Evolutionary conservation across 2,888 invertebrate genomes (phyloP), one percentile per base, ranked within the genome.

Genomic region (Tupiocoris notatus): DNA sequence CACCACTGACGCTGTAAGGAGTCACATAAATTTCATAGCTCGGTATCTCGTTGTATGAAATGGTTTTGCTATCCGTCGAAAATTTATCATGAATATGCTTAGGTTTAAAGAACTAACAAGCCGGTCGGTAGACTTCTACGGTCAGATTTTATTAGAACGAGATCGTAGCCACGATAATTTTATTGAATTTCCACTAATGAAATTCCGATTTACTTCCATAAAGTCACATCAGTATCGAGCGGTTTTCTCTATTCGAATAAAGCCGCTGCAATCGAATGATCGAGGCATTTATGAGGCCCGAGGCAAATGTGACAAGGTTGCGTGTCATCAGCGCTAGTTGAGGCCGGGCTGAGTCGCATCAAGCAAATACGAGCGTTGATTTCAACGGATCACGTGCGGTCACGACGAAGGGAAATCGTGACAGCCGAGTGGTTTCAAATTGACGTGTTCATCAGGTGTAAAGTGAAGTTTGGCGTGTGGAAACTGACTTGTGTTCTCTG

Each of bases 381-480:
- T 39, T 39, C 39, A 39, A 39, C 39, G 39, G 39, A 39, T 39
- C 39, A 39, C 39, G 39, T 7, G 59, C 59, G 59, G 59, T 59
- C n/a, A 59, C 7, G n/a, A n/a, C 18, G 20, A 59, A 54, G 59
- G 59, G 59, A 20, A 59, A 59, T 39, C 39, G 39, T 39, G 39
- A 39, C 39, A 39, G 39, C 39, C 39, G 61, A 70, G 59, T 21
- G 21, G 56, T 25, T 59, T 39, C 73, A 62, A 73, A 62, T 73
- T 61, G 54, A 73, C 73, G 63, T 70, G 70, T 73, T 73, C 73
- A 73, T 73, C 57, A 62, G 73, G 63, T 63, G 73, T 23, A 62
- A 61, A 73, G 73, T 63, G 73, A 73, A 63, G 73, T 73, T 73
- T 73, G 61, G 73, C 73, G 61, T 73, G 73, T 61, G 22, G 63